Evolutionary conservation across 2,888 invertebrate species (phyloP).

Genomic region (Plagiodera versicolora): DNA sequence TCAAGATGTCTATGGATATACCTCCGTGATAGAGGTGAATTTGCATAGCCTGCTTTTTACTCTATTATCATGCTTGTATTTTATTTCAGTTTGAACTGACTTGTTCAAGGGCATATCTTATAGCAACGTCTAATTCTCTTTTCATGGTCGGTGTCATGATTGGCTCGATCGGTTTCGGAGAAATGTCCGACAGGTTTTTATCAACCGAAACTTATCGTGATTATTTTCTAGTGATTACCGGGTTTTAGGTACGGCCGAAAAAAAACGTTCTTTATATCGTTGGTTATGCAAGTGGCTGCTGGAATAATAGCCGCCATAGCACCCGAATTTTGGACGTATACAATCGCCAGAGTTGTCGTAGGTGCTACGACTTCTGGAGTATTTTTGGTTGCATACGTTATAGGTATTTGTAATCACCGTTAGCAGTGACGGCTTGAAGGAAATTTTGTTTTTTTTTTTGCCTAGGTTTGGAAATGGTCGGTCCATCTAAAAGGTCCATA

Average conservation of each 20-base stretch:
- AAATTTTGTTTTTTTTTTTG: constrained; percentile 21
- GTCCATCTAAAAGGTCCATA: constrained; percentile 64
- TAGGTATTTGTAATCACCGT: constrained; percentile 57
- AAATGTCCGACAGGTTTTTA: constrained; percentile 66
- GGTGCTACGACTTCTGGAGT: constrained; percentile 77
- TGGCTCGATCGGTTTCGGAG: constrained; percentile 72
- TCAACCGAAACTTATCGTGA: neutral
- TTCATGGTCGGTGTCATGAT: constrained; percentile 75
- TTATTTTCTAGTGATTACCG: too few relatives aligned
- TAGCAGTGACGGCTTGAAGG: too few relatives aligned
- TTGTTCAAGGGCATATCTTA: constrained; percentile 64
- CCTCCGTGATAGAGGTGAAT: constrained; percentile 66
- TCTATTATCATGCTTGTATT: neutral
- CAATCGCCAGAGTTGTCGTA: constrained; percentile 66
- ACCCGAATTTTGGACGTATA: constrained; percentile 69
- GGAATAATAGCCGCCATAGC: constrained; percentile 68
- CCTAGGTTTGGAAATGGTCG: constrained; percentile 68
- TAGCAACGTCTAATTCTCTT: constrained; percentile 67
- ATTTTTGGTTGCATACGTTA: constrained; percentile 76
- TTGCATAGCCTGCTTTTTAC: neutral
- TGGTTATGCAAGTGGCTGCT: constrained; percentile 69
- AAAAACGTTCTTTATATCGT: constrained; percentile 70
- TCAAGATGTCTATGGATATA: constrained; percentile 61
- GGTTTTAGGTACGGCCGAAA: constrained; percentile 65
- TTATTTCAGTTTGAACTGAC: constrained; percentile 65